These are phyloP conservation scores for Antitype chi DNA, from an alignment of 2,888 invertebrate species.

Conservation along the genomic window DNA sequence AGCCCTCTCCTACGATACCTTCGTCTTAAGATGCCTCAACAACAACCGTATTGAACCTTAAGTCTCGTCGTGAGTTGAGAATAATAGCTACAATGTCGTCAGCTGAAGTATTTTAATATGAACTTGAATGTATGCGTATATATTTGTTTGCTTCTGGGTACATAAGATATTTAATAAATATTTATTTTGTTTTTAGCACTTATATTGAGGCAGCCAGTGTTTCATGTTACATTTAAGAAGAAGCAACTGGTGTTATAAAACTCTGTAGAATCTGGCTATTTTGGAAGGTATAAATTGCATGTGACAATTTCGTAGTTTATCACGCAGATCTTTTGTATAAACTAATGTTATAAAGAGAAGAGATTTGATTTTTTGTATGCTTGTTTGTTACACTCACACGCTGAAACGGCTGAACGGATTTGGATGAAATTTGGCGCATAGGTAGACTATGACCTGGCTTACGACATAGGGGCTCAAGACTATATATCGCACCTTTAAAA, in stretches of 20 bases:
- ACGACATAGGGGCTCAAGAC: no score
- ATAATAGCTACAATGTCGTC: neutral
- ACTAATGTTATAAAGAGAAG: no score
- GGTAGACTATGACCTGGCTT: no score
- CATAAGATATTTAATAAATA: neutral
- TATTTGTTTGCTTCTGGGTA: conserved; percentile 1
- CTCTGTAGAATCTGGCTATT: neutral
- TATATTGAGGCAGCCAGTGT: neutral
- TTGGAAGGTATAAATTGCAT: neutral
- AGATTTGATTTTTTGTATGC: no score
- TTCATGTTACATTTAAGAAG: neutral
- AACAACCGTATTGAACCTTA: neutral
- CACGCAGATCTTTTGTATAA: neutral
- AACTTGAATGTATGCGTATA: neutral
- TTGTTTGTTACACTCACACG: no score
- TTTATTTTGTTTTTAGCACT: neutral
- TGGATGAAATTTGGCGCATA: no score
- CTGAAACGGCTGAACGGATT: no score
- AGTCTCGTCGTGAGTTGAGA: neutral
- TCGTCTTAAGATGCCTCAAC: neutral
- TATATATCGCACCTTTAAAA: no score
- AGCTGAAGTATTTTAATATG: neutral
- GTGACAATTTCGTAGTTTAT: neutral
- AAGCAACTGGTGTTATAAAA: neutral
- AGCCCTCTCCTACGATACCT: conserved; percentile 2